Conservation (phyloP, 2,888 invertebrate genomes). For the Phorcus lineatus region DNA sequence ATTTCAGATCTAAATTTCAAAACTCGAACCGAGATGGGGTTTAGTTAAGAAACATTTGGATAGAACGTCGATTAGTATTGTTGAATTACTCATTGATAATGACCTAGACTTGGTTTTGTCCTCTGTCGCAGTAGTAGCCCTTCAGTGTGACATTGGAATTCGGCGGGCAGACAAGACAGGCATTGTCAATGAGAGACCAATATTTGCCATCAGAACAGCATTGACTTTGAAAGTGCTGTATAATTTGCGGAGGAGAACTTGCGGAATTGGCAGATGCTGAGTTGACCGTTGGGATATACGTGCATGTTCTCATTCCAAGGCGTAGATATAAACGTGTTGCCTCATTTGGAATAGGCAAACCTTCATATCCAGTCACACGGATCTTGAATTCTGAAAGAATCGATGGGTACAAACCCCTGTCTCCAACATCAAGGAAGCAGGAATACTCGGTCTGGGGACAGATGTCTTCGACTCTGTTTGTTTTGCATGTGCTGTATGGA, state of each 20-base stretch:
- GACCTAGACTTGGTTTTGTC: no score
- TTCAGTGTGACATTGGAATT: not conserved
- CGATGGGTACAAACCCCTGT: not conserved
- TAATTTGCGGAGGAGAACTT: no score
- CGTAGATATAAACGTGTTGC: not conserved
- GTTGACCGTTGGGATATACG: not conserved
- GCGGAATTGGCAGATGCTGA: no score
- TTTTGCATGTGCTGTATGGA: not conserved
- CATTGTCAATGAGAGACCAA: not conserved
- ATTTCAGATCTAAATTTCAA: no score
- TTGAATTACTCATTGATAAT: no score
- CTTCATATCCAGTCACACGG: not conserved
- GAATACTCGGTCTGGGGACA: slow-evolving; percentile 4
- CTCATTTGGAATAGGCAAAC: not conserved
- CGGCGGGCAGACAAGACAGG: not conserved
- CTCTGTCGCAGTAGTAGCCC: slow-evolving; percentile 1
- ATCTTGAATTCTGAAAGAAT: not conserved
- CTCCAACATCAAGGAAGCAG: not conserved
- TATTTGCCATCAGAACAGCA: not conserved
- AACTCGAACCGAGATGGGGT: no score
- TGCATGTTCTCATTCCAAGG: not conserved
- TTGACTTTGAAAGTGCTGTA: not conserved
- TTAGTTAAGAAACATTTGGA: no score
- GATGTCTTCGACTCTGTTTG: not conserved
- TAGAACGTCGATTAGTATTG: no score